phyloP scores from a whole-genome alignment of 2,888 invertebrate genomes.

The Sphaerophoria taeniata region DNA sequence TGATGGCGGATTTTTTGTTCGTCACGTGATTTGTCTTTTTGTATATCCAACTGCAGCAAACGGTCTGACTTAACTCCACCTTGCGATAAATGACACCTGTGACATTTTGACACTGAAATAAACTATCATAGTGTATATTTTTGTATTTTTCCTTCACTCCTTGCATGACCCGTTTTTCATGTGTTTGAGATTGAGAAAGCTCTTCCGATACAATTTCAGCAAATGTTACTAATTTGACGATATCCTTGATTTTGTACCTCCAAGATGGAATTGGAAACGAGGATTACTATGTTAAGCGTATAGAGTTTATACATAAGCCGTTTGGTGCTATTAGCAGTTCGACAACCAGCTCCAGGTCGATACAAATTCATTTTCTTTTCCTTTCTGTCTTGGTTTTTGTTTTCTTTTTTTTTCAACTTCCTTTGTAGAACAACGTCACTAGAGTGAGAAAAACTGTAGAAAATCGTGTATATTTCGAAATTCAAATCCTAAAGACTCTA shows the following conservation, averaged over 20 bases:
- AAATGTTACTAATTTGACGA: slow-evolving; percentile 55
- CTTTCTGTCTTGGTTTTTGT: slow-evolving; percentile 64
- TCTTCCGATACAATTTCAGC: slow-evolving; percentile 8
- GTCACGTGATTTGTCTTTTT: slow-evolving; percentile 33
- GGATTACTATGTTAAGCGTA: slow-evolving; percentile 32
- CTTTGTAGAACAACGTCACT: slow-evolving; percentile 40
- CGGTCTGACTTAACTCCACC: slow-evolving; percentile 55
- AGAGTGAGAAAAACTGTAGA: not conserved
- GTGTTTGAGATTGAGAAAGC: not conserved
- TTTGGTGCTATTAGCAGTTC: slow-evolving; percentile 56
- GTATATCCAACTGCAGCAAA: slow-evolving; percentile 60
- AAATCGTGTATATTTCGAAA: not conserved
- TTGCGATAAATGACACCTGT: slow-evolving; percentile 63
- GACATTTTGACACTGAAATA: slow-evolving; percentile 60
- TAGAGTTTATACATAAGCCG: slow-evolving; percentile 20
- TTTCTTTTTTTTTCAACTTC: slow-evolving; percentile 69
- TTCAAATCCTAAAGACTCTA: slow-evolving; percentile 14
- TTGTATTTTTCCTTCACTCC: not conserved
- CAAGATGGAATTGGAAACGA: slow-evolving; percentile 14
- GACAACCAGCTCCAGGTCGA: too few species aligned
- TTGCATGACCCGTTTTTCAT: not conserved
- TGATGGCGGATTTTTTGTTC: slow-evolving; percentile 31
- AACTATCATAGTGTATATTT: slow-evolving; percentile 31
- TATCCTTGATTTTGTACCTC: slow-evolving; percentile 50
- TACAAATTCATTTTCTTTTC: slow-evolving; percentile 69